Evolutionary conservation across 92 coral and sea anemone species (phyloP), one percentile per base, ranked within the genome.

Genomic region (Hydrozoanthus gracilis): DNA sequence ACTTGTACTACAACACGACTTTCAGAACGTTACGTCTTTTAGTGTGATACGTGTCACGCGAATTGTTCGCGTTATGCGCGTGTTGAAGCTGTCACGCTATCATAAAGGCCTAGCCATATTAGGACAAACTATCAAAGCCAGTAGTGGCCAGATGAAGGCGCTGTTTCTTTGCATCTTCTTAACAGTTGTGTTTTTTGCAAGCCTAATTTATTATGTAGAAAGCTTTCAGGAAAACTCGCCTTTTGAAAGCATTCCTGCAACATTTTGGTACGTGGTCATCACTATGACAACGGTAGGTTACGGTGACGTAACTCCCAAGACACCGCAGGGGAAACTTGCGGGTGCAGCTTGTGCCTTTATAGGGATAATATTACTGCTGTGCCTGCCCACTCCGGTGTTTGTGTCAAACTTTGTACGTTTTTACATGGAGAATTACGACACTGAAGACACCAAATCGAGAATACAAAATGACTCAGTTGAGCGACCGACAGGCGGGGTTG

Each of bases 221-320:
- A 92, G 90, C 0, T 76, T 69, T 55, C 88, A 79, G 48, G 18
- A 46, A 12, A 89, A 71, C 9, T 73, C 91, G 6, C 87, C 84
- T 44, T 91, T 91, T 50, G 80, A 78, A 35, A 96, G 98, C 88
- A 96, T 96, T 8, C 94, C 95, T 4, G 94, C 87, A 20, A 86
- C 92, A 15, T 96, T 95, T 86, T 96, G 98, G 95, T 96, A 91
- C 89, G 88, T 95, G 12, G 82, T 95, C 44, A 77, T 96, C 60
- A 95, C 99, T 65, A 96, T 96, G 99, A 93, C 98, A 47, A 96
- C 99, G 7, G 99, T 96, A 3, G 99, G 99, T 3, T 96, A 96
- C 76, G 99, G 99, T 20, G 99, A 96, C 89, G 80, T 95, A 6
- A 94, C 90, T 8, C 99, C 99, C 13, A 88, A 20, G 83, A 91